Conservation (phyloP, 2,797 vertebrate genomes). For the Clangula hyemalis region DNA sequence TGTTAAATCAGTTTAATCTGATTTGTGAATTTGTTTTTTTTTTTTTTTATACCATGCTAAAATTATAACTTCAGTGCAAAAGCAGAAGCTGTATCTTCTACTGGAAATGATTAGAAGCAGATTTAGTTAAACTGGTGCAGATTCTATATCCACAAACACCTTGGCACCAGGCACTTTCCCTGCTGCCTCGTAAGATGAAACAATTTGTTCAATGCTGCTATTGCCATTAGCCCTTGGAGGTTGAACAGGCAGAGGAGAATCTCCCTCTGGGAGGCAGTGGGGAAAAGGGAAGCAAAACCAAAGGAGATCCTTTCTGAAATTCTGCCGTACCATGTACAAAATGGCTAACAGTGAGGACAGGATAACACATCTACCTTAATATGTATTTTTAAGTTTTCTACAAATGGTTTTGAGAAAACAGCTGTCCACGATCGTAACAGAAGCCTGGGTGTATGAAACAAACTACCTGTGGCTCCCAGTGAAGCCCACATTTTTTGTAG, state of each 20-base stretch:
- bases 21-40: not conserved
- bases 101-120: not conserved
- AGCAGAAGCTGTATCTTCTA: not conserved
- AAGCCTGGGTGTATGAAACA: fast-evolving
- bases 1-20: not conserved
- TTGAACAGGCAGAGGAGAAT: not conserved
- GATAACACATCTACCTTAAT: not conserved
- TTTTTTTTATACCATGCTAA: not conserved
- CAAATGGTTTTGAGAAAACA: not conserved
- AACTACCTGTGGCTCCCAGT: not conserved
- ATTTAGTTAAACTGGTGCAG: not conserved
- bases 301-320: not conserved
- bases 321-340: not conserved
- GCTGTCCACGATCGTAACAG: not conserved
- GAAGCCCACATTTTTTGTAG: fast-evolving
- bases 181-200: fast-evolving
- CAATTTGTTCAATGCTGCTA: fast-evolving
- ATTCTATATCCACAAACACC: fast-evolving
- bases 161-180: not conserved
- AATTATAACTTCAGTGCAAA: not conserved
- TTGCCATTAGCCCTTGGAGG: fast-evolving
- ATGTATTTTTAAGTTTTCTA: not conserved
- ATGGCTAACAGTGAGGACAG: not conserved
- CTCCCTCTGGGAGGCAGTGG: not conserved
- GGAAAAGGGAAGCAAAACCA: not conserved